Base-by-base conservation (phyloP, 2,888 invertebrate species). In the Chaitophorus viminalis region DNA sequence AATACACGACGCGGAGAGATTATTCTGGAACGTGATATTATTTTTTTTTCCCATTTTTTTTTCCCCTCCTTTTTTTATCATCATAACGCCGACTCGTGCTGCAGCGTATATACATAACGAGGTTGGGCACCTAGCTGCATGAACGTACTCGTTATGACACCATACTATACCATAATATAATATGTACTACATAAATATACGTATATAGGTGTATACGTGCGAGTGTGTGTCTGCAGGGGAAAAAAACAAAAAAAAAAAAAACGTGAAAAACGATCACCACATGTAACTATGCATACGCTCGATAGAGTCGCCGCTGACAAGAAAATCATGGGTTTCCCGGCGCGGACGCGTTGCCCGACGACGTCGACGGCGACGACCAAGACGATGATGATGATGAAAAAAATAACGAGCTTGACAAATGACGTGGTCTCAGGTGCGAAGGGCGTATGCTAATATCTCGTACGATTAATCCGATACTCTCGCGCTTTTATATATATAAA, bases 291-390 rank as follows among this genome's bases (percentile, higher is more conserved):
- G n/a, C n/a, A n/a, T n/a, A n/a, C n/a, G n/a, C n/a, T n/a, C n/a
- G n/a, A 29, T 33, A 60, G 54, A 1, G 36, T 3, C 6, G 21
- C 70, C 25, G 33, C 86, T 79, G 86, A 86, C 86, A 79, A 78
- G 79, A 79, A 86, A 79, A 86, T 86, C 86, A 86, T 79, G 36
- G 86, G 85, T 70, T 86, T 77, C 70, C 77, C 68, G 31, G 84
- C n/a, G n/a, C 79, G 74, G 84, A 46, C 52, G 46, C 70, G 81
- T 68, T 25, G 46, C 8, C 6, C n/a, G n/a, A n/a, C 2, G 68
- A 36, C n/a, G 25, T 39, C 6, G n/a, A n/a, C n/a, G n/a, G n/a
- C n/a, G n/a, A n/a, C n/a, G n/a, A n/a, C n/a, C n/a, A n/a, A n/a
- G n/a, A n/a, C n/a, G 36, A 6, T 6, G 36, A 21, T 29, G 25